Base-by-base conservation (phyloP, 2,888 invertebrate species). In the Hylaea fasciaria region DNA sequence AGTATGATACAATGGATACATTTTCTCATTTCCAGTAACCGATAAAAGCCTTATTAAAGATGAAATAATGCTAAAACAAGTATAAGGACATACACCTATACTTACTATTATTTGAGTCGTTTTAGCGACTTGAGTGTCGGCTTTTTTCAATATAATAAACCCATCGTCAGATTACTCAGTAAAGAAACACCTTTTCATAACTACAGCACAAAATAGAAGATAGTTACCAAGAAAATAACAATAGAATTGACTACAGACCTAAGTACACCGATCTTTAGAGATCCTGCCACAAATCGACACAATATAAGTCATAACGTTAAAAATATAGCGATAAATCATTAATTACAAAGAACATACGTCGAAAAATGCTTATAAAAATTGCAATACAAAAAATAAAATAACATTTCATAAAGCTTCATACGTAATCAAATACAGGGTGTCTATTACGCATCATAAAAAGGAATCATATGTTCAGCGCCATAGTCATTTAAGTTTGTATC, bases 301-400 rank as follows among this genome's bases (percentile, higher is more conserved):
- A 65, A 46, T 55, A n/a, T 58, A 55, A 48, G 57, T 64, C 64
- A 64, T 69, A 68, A 69, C 65, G 50, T 66, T 64, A 66, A 68
- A 66, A 71, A 62, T 64, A 69, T 70, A 66, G 61, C 62, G 66
- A 66, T 62, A 71, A 69, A 65, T 65, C 64, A 70, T 62, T 57
- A 66, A 65, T 58, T 66, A 59, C 64, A 68, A 69, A 69, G 60
- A 72, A 72, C 66, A 73, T 69, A 72, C 72, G 69, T 75, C 73
- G 68, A 71, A 77, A 71, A 81, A 75, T 57, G 74, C 73, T 73
- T 79, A 75, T 72, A 75, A 73, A 75, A 77, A 73, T 70, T 51
- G 71, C 76, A 71, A 78, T 80, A 80, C 73, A 78, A 81, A 80
- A 78, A 78, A 80, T 76, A 76, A 79, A 74, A 76, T 73, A 62